A percentile compares a stretch with the other conserved stretches of the same genome.
Conservation (phyloP, 2,113 vertebrate species). For the Psilopsiagon aymara region DNA sequence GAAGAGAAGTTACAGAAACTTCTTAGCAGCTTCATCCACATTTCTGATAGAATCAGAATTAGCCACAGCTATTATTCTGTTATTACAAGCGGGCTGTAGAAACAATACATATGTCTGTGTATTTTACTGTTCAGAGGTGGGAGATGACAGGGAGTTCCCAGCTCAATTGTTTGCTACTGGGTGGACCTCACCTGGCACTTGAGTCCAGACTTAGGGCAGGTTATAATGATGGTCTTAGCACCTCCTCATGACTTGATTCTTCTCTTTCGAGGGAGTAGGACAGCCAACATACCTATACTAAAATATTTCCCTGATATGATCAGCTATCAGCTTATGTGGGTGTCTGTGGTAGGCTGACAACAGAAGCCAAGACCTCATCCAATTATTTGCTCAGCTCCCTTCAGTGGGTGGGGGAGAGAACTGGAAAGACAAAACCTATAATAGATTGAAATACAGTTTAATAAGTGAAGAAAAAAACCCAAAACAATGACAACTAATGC, state of each 20-base stretch:
- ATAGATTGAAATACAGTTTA: background rate
- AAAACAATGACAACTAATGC: background rate
- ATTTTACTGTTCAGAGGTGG: background rate
- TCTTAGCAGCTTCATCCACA: background rate
- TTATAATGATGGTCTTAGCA: background rate
- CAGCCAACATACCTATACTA: background rate
- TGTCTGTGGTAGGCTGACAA: background rate
- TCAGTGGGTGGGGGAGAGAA: rapidly evolving
- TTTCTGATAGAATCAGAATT: background rate
- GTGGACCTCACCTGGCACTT: background rate
- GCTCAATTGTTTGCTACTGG: background rate
- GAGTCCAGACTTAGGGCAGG: background rate
- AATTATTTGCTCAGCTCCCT: background rate
- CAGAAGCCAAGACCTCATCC: background rate
- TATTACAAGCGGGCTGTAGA: constrained; percentile 27
- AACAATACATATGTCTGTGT: background rate
- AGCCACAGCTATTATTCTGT: background rate
- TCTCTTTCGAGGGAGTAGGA: background rate
- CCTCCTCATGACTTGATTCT: background rate
- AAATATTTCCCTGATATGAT: background rate
- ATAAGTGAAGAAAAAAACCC: background rate
- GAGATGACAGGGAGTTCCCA: background rate
- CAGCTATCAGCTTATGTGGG: background rate
- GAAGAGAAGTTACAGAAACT: background rate
- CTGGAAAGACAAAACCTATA: background rate